phyloP scores from a whole-genome alignment of 2,888 invertebrate genomes.

The Cataglyphis livida region DNA sequence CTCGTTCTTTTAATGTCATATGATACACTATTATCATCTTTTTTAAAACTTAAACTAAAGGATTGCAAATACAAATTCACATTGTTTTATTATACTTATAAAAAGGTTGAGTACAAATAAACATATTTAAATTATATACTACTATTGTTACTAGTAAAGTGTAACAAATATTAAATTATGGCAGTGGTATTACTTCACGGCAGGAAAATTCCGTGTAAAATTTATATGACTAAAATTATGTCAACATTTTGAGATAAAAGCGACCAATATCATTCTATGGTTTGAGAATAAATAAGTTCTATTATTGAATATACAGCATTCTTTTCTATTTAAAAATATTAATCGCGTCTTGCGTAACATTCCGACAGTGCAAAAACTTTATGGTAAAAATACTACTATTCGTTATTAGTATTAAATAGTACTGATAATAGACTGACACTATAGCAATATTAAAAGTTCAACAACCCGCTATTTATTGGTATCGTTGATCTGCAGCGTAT shows the following conservation, averaged over 20 bases:
- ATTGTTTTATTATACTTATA: slow-evolving; percentile 62
- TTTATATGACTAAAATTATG: slow-evolving; percentile 51
- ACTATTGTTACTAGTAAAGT: slow-evolving; percentile 40
- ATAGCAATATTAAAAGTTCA: slow-evolving; percentile 59
- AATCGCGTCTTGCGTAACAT: not conserved
- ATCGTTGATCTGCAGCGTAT: slow-evolving; percentile 76
- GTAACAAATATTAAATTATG: slow-evolving; percentile 67
- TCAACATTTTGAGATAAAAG: not conserved
- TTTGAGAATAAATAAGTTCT: not conserved
- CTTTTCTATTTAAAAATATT: not conserved
- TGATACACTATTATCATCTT: not conserved
- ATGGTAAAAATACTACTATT: slow-evolving; percentile 3
- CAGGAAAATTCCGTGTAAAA: slow-evolving; percentile 51
- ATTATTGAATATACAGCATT: not conserved
- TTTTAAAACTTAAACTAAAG: not conserved
- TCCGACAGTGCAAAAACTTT: not conserved
- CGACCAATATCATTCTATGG: not conserved
- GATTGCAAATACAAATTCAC: not conserved
- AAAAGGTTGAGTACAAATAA: slow-evolving; percentile 62
- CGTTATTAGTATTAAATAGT: slow-evolving; percentile 25
- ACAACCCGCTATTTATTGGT: slow-evolving; percentile 61
- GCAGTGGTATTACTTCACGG: slow-evolving; percentile 66
- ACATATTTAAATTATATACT: slow-evolving; percentile 58
- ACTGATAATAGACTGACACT: not conserved
- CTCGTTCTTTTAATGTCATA: not conserved